A percentile compares a stretch with the other conserved stretches of the same genome.
phyloP scores from a whole-genome alignment of 2,888 invertebrate species.

The Mythimna ferrago region DNA sequence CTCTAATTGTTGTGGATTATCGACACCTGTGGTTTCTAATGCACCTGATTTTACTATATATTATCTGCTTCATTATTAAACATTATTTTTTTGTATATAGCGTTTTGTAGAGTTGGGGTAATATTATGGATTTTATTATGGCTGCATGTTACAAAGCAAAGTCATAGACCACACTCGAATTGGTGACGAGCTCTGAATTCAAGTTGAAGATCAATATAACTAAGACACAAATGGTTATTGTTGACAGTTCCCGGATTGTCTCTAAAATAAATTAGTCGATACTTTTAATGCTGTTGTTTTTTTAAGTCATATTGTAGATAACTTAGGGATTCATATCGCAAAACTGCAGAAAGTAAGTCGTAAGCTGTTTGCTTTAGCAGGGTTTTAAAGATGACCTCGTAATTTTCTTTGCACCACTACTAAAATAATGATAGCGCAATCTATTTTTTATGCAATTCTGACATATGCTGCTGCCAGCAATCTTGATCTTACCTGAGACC shows the following conservation, averaged over 20 bases:
- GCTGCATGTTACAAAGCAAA: background rate
- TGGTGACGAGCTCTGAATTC: too few species aligned
- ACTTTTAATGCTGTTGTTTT: background rate
- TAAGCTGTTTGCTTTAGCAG: background rate
- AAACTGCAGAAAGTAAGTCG: background rate
- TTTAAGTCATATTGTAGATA: too few species aligned
- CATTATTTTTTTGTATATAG: background rate
- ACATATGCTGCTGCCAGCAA: too few species aligned
- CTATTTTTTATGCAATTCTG: too few species aligned
- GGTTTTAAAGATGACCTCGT: too few species aligned
- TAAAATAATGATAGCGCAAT: too few species aligned
- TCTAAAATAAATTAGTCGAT: background rate
- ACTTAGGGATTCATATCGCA: too few species aligned
- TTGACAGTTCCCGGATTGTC: background rate
- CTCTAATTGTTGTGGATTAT: background rate
- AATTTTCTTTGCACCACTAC: background rate
- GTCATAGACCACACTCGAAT: too few species aligned
- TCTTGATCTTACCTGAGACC: too few species aligned
- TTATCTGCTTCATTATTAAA: background rate
- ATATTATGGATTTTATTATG: background rate
- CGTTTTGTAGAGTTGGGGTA: background rate
- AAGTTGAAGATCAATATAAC: background rate
- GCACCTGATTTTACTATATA: slow-evolving; percentile 7
- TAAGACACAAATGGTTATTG: background rate
- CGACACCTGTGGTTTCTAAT: slow-evolving; percentile 32